These are phyloP conservation scores for Drosophila longiperda DNA, from an alignment of 2,888 invertebrate genomes.

Conservation along the genomic window DNA sequence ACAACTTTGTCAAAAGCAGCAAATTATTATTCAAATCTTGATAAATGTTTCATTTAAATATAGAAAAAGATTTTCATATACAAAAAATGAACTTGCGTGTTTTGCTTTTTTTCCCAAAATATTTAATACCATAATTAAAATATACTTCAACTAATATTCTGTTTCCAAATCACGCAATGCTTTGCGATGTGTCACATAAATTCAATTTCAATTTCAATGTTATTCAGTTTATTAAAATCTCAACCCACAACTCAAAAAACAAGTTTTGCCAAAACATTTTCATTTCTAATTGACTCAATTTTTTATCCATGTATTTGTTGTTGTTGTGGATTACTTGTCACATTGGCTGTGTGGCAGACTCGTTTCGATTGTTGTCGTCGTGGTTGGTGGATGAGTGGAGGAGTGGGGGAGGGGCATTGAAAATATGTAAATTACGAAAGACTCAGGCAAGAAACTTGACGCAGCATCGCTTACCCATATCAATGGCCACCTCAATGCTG, in stretches of 20 bases:
- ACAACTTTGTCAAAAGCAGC: background rate
- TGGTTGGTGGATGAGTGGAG: conserved; percentile 13
- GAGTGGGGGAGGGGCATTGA: conserved; percentile 42
- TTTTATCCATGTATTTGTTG: background rate
- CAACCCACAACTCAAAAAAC: conserved; percentile 64
- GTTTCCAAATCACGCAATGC: background rate
- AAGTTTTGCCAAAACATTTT: conserved; percentile 73
- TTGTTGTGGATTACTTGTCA: conserved; percentile 56
- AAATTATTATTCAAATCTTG: background rate
- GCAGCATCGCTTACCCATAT: conserved; percentile 85
- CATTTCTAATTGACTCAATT: conserved; percentile 64
- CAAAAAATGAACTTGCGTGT: background rate
- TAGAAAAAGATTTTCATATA: background rate
- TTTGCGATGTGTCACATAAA: conserved; percentile 2
- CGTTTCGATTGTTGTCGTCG: conserved; percentile 42
- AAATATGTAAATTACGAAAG: conserved; percentile 74
- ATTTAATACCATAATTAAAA: background rate
- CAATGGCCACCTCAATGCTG: conserved; percentile 85
- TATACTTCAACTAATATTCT: background rate
- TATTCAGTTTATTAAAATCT: conserved; percentile 61
- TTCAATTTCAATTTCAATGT: conserved; percentile 47
- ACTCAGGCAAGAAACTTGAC: conserved; percentile 63
- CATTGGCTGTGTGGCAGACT: conserved; percentile 48
- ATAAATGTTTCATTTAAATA: background rate
- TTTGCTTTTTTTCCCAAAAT: background rate